Evolutionary conservation across 2,888 invertebrate species (phyloP).

Genomic region (Lucinisca nassula): DNA sequence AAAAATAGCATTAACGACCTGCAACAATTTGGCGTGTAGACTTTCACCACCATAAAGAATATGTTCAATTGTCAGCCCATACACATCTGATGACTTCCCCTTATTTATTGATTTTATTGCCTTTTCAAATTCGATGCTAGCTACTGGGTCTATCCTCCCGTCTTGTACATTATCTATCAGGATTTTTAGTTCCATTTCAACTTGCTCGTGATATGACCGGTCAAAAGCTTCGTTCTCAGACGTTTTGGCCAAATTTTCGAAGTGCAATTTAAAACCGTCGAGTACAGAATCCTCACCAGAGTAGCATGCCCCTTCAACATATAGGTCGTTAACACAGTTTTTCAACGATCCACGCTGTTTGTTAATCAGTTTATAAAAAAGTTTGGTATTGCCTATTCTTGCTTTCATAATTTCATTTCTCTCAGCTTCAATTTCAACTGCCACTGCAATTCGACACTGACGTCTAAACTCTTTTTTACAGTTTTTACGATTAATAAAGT

Average conservation of each 20-base stretch:
- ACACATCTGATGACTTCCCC: constrained; percentile 5
- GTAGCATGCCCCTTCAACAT: background rate
- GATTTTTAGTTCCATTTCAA: too few relatives aligned
- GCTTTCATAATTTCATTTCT: background rate
- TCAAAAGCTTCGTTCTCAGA: background rate
- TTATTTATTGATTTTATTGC: constrained; percentile 9
- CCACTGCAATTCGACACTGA: background rate
- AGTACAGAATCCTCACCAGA: background rate
- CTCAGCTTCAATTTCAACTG: background rate
- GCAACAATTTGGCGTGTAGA: too few relatives aligned
- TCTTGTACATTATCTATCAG: too few relatives aligned
- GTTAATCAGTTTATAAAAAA: background rate
- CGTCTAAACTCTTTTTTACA: background rate
- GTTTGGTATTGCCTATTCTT: background rate
- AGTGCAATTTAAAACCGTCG: constrained; percentile 13
- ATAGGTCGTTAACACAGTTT: background rate
- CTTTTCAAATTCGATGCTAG: background rate
- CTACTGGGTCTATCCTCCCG: background rate
- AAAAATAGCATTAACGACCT: too few relatives aligned
- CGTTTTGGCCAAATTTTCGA: constrained; percentile 17
- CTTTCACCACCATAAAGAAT: background rate
- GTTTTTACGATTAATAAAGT: background rate
- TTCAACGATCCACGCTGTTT: background rate
- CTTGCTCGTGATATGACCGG: background rate
- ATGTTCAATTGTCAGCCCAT: background rate